Base-by-base conservation (phyloP, 2,113 vertebrate species). In the Aphelocoma coerulescens region DNA sequence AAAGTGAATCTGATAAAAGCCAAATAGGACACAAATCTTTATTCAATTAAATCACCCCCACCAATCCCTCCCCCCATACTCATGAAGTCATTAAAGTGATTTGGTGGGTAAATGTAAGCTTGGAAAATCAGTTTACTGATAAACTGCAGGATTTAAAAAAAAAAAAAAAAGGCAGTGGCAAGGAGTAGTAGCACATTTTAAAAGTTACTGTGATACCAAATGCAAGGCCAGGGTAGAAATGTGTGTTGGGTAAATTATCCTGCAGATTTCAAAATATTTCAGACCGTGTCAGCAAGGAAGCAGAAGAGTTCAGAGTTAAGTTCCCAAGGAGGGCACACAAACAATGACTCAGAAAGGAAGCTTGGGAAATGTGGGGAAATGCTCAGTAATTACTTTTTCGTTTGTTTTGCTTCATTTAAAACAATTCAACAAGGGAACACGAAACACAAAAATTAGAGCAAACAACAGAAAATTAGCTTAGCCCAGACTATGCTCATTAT, bases 321-420 rank as follows among this genome's bases (percentile, higher is more conserved):
- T 95, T 96, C 91, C 89, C 91, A 78, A n/a, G n/a, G 76, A 86
- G 39, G 83, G 55, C 73, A 67, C 51, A 74, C 32, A 92, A 93
- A 88, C 78, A 91, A 69, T 92, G 58, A 85, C 76, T 92, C 75
- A 87, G 35, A 91, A 93, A 95, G 72, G 89, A 96, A 91, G 65
- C 77, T 83, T 65, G 75, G 83, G 83, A 92, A 88, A 85, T 72
- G 71, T 92, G 71, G 49, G 58, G 49, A 91, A 95, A 94, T 69
- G 81, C 67, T 85, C 37, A 6, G 68, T 81, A 90, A 93, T 88
- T 93, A 74, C 46, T 66, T 94, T 85, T 52, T 49, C 3, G 0
- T 66, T n/a, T 80, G 75, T 69, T 95, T 95, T 82, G 27, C 49
- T 91, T 75, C 54, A 67, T 61, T 73, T 27, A 74, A 88, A 93